Evolutionary conservation across 2,888 invertebrate genomes (phyloP).

Genomic region (Tineola bisselliella): DNA sequence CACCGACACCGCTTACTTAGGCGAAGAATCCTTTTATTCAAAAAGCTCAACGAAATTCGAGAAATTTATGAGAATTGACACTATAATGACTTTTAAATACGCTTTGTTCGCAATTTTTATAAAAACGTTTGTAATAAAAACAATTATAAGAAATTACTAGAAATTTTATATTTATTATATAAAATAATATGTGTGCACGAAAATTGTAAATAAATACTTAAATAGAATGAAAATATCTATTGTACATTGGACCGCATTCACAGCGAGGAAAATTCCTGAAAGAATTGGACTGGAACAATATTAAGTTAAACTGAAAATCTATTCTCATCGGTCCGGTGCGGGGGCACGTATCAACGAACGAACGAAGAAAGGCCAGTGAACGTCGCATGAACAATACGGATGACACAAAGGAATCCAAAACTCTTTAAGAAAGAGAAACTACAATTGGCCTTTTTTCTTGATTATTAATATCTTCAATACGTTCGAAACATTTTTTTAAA

Average conservation of each 20-base stretch:
- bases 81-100: not conserved
- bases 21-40: conserved; percentile 25
- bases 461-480: no score
- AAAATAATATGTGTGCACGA: no score
- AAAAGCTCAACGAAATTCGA: not conserved
- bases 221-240: not conserved
- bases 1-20: conserved; percentile 31
- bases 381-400: not conserved
- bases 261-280: not conserved
- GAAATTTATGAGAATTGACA: conserved; percentile 7
- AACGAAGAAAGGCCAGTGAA: not conserved
- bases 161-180: no score
- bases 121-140: not conserved
- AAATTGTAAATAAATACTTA: no score
- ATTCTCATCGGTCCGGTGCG: not conserved
- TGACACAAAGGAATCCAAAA: not conserved
- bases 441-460: no score
- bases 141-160: no score
- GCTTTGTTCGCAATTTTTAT: not conserved
- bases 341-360: not conserved
- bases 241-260: not conserved
- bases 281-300: not conserved
- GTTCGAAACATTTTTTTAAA: no score
- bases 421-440: no score
- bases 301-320: conserved; percentile 3